Evolutionary conservation across 2,113 vertebrate genomes (phyloP), one percentile per base, ranked within the genome.

Genomic region (Bucco capensis): DNA sequence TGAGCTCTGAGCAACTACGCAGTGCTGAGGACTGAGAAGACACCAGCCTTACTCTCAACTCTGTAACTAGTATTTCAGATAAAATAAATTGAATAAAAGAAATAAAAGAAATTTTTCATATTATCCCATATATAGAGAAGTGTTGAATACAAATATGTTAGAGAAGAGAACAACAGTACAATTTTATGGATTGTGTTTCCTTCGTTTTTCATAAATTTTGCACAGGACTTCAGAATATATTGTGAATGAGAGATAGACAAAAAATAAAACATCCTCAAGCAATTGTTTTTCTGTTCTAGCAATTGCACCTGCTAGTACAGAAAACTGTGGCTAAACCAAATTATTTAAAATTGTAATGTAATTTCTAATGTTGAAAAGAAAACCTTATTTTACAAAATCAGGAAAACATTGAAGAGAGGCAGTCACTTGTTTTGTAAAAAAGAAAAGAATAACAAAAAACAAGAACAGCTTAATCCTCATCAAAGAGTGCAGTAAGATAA

Each of bases 131-230:
- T 37, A 40, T 17, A n/a, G n/a, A n/a, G n/a, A n/a, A n/a, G n/a
- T 54, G 46, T 76, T 64, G 5, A 40, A 64, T 61, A n/a, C n/a
- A n/a, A n/a, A n/a, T n/a, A n/a, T n/a, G n/a, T n/a, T n/a, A 22
- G 4, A 50, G 8, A 61, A 79, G 57, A 67, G 3, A 50, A 1
- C 5, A 60, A n/a, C 0, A 6, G 2, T 54, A 23, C n/a, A 7
- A 58, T 74, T 78, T 73, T 44, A 51, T 0, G 8, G 5, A 33
- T 47, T 56, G 10, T 33, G 5, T 8, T 10, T 70, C 40, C 40
- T 42, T 50, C 30, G 6, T 27, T 75, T 71, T 64, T 51, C 5
- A 14, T 33, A 85, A 79, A 4, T 6, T n/a, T 38, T 76, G 14
- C 30, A 8, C 30, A 8, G 28, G 31, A 19, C 8, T 80, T 69